These are phyloP conservation scores for Paramormyrops hopkinsi DNA, from an alignment of 2,797 vertebrate species.

Conservation along the genomic window DNA sequence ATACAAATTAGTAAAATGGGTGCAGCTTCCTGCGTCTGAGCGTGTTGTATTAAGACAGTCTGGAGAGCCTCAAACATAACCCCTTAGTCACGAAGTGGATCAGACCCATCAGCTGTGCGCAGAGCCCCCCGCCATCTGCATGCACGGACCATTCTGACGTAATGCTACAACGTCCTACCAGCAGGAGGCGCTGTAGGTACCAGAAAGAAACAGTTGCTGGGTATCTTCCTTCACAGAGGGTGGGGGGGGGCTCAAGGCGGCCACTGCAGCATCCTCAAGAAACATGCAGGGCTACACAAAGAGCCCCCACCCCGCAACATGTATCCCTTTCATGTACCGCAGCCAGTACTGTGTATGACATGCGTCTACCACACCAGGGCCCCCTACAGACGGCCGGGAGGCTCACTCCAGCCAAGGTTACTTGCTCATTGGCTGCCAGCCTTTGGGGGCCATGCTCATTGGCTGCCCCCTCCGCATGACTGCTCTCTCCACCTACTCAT, in stretches of 20 bases:
- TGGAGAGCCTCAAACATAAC: neutral
- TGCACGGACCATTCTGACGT: neutral
- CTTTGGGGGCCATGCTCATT: neutral
- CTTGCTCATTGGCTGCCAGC: neutral
- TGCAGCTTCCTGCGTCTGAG: neutral
- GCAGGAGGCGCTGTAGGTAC: neutral
- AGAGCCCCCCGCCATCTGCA: neutral
- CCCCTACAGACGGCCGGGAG: neutral
- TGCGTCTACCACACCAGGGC: neutral
- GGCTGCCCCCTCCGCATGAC: neutral
- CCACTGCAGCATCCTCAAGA: neutral
- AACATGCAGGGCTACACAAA: neutral
- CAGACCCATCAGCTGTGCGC: neutral
- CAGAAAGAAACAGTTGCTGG: neutral
- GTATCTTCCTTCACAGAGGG: neutral
- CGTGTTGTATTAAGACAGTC: neutral
- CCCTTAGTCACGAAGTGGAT: neutral
- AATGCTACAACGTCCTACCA: neutral
- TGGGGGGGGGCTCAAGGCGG: neutral
- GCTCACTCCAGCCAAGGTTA: neutral
- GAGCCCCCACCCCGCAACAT: neutral
- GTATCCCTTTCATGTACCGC: neutral
- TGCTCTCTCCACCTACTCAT: neutral
- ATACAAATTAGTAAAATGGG: neutral
- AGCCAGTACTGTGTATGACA: neutral